A percentile compares a stretch with the other conserved stretches of the same genome.
phyloP scores from a whole-genome alignment of 2,113 vertebrate genomes.

The Scophthalmus maximus region DNA sequence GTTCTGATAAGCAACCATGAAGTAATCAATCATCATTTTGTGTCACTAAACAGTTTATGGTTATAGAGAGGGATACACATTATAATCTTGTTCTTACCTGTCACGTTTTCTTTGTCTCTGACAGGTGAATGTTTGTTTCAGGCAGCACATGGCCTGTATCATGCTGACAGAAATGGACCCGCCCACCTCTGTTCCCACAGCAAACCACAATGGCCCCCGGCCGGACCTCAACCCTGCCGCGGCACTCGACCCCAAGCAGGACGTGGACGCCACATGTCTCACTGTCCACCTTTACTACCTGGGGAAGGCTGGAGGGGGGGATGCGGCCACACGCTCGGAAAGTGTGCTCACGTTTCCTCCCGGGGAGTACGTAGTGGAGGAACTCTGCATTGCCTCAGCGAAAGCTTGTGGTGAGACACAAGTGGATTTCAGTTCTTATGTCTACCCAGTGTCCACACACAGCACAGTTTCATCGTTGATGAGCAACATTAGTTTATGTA shows the following conservation, averaged over 20 bases:
- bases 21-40: not conserved
- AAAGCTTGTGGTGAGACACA: slow-evolving; percentile 90
- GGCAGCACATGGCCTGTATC: slow-evolving; percentile 86
- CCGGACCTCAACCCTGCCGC: slow-evolving; percentile 64
- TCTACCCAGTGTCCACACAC: not conserved
- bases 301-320: slow-evolving; percentile 60
- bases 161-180: slow-evolving; percentile 88
- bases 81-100: not conserved
- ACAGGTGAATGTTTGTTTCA: slow-evolving; percentile 69
- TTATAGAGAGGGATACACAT: not conserved
- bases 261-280: slow-evolving; percentile 74
- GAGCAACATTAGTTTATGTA: not conserved
- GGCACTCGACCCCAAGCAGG: slow-evolving; percentile 76
- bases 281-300: slow-evolving; percentile 88
- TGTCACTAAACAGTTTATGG: not conserved
- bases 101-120: not conserved
- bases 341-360: slow-evolving; percentile 84
- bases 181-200: slow-evolving; percentile 58
- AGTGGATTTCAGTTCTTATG: slow-evolving; percentile 14
- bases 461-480: not conserved
- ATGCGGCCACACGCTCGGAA: slow-evolving; percentile 58
- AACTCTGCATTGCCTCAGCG: slow-evolving; percentile 90
- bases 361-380: slow-evolving; percentile 91
- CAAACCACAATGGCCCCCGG: slow-evolving; percentile 34
- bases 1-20: slow-evolving; percentile 2